Evolutionary conservation across 2,888 invertebrate genomes (phyloP).

Genomic region (Leptogaster cylindrica): DNA sequence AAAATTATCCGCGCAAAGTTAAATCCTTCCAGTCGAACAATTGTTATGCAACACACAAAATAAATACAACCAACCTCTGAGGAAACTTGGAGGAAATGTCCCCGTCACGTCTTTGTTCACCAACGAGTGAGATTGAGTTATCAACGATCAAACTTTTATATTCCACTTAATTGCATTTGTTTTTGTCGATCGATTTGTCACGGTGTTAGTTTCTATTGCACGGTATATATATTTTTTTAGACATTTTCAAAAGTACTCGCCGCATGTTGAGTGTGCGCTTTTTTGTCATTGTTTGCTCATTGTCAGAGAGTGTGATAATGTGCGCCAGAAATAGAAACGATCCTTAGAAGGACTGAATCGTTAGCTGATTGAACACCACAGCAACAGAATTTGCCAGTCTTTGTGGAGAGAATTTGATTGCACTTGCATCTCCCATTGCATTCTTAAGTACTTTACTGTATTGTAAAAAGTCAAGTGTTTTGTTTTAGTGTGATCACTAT

Average conservation of each 20-base stretch:
- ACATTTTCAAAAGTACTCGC: conserved; percentile 2
- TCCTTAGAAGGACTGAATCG: conserved; percentile 42
- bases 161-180: background rate
- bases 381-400: too few species aligned
- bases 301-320: conserved; percentile 11
- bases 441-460: too few species aligned
- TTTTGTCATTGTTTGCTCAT: conserved; percentile 22
- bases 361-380: background rate
- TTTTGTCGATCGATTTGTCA: conserved; percentile 19
- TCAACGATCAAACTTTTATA: conserved; percentile 29
- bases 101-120: conserved; percentile 29
- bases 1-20: background rate
- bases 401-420: too few species aligned
- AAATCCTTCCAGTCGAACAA: background rate
- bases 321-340: conserved; percentile 39
- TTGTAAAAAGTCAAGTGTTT: too few species aligned
- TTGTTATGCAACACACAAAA: background rate
- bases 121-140: conserved; percentile 35
- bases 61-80: conserved; percentile 20
- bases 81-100: conserved; percentile 23
- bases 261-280: background rate
- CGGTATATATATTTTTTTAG: conserved; percentile 26
- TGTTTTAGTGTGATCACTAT: too few species aligned
- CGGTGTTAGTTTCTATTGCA: conserved; percentile 17
- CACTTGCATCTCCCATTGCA: too few species aligned